A percentile compares a stretch with the other conserved stretches of the same genome.
Conservation (phyloP, 2,888 invertebrate genomes). For the Uloborus plumipes region DNA sequence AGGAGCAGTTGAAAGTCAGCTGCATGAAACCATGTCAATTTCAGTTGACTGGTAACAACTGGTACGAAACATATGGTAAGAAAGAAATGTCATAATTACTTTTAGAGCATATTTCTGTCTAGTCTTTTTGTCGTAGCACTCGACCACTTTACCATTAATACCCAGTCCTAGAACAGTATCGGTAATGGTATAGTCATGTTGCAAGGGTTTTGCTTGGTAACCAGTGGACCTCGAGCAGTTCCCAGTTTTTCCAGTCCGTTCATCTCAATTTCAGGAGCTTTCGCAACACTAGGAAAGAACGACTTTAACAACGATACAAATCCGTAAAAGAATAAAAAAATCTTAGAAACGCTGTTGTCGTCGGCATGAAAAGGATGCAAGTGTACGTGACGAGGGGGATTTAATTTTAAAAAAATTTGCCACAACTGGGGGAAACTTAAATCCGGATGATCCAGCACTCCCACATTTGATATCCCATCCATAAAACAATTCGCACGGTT, state of each 20-base stretch:
- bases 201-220: constrained; percentile 82
- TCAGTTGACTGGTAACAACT: too few relatives aligned
- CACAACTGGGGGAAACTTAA: constrained; percentile 33
- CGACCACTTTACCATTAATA: constrained; percentile 98
- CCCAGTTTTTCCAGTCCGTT: constrained; percentile 52
- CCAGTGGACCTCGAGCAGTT: constrained; percentile 65
- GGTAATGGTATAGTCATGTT: constrained; percentile 92
- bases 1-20: too few relatives aligned
- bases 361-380: constrained; percentile 43
- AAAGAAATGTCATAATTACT: constrained; percentile 74
- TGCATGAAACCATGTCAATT: too few relatives aligned
- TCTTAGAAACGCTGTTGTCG: constrained; percentile 31
- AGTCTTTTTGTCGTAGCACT: constrained; percentile 85
- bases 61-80: too few relatives aligned
- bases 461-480: constrained; percentile 45
- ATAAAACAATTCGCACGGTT: constrained; percentile 15
- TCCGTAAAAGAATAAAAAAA: constrained; percentile 39
- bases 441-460: constrained; percentile 29
- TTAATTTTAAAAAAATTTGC: not conserved
- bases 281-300: constrained; percentile 1
- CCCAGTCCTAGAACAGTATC: constrained; percentile 94
- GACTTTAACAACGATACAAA: constrained; percentile 45
- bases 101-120: constrained; percentile 91
- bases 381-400: constrained; percentile 2
- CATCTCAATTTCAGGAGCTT: constrained; percentile 22